Evolutionary conservation across 2,113 vertebrate genomes (phyloP), one percentile per base, ranked within the genome.

Genomic region (Amphiprion percula): DNA sequence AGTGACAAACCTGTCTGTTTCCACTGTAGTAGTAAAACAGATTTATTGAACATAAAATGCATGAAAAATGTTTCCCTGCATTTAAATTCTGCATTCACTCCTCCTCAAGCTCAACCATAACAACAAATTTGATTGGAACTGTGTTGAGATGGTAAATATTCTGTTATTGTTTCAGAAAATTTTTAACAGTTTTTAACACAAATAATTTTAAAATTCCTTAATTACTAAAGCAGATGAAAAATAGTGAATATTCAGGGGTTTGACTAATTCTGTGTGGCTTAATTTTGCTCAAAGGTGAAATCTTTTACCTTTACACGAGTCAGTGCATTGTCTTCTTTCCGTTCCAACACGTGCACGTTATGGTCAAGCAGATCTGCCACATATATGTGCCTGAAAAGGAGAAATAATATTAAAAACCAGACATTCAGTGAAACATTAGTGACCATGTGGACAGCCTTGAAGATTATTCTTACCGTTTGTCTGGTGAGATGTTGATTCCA

Each of bases 401-500:
- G 39, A 68, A 16, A 80, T 5, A 58, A 68, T 1, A 82, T 5
- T 28, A 0, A 33, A 59, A 30, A 52, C 10, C 47, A 59, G 11
- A 62, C 10, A 59, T 19, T 0, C 6, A 37, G 33, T 21, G 10
- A 37, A 58, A 30, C 8, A 49, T 15, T n/a, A 63, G 46, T 15
- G 3, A 30, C 0, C 2, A 1, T 8, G 5, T 1, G 12, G 15
- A 47, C 0, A 12, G 0, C 15, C 1, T 12, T 28, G 14, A 0
- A 21, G 11, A 12, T 33, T 0, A 9, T 15, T 15, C 67, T 37
- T 94, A 97, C 97, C 91, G 95, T 87, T 89, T 91, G 39, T 99
- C 95, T 0, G 90, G 95, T 53, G 98, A 99, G 61, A 93, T 72
- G 65, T 97, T 96, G 75, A 99, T 97, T 71, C 97, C 97, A 69